Base-by-base conservation (phyloP, 2,888 invertebrate genomes). In the Patella depressa region DNA sequence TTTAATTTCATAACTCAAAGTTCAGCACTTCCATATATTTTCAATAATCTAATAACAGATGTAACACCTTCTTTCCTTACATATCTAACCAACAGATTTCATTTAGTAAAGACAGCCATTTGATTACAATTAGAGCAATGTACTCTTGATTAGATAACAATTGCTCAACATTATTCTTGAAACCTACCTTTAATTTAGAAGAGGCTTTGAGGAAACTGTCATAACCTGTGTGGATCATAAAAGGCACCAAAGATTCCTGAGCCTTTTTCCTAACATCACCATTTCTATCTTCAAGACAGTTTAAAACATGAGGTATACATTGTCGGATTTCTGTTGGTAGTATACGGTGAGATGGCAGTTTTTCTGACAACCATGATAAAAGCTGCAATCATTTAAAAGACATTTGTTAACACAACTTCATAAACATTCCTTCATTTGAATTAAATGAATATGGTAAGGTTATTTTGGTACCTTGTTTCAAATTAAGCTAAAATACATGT, bases 171-270 rank as follows among this genome's bases (percentile, higher is more conserved):
- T 19, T 24, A 65, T 65, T 45, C 59, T 15, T 55, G n/a, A 53
- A 55, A 17, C 81, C 77, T 88, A 95, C 95, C 94, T 96, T 96
- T 7, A 96, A 91, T 90, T 96, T 96, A 81, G 95, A 95, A 0
- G 95, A 93, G 80, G 95, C 95, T 83, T 95, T 95, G 77, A 93
- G 93, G 95, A 97, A 96, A 14, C 93, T 87, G 74, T 96, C 96
- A 80, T 95, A 97, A 1, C 98, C 96, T 11, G 97, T 93, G 90
- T 98, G 98, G 82, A 97, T 94, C 98, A 98, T 98, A 86, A 97
- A 94, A 3, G 97, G 97, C 71, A 97, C 92, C 59, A 98, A 95
- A 70, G 97, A 96, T 89, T 98, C 98, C 76, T 95, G 95, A 1
- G 97, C 95, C 87, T 95, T 96, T 90, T 97, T 97, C 15, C 98